Conservation (phyloP, 1,140 invertebrate genomes). For the Vanessa atalanta region DNA sequence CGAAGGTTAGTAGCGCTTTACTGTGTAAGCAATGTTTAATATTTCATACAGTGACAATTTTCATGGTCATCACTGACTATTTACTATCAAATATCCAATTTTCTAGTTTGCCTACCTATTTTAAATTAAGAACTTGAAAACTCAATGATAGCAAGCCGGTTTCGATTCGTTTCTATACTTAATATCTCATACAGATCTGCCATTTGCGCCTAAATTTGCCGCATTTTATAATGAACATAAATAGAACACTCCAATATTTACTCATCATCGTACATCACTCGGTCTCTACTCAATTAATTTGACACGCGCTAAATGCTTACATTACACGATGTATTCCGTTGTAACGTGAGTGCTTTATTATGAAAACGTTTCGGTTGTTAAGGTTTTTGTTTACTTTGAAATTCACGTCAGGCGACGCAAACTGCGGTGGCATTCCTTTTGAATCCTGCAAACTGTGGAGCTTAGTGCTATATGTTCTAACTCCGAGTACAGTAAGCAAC, state of each 20-base stretch:
- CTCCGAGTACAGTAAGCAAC: conserved; percentile 9
- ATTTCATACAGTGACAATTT: no score
- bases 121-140: no score
- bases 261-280: conserved; percentile 22
- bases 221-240: no score
- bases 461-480: conserved; percentile 27
- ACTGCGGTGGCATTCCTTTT: conserved; percentile 32
- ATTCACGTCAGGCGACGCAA: conserved; percentile 32
- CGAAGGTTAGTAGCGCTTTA: no score
- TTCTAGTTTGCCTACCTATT: no score
- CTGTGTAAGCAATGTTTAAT: no score
- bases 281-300: conserved; percentile 26
- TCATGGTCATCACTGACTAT: no score
- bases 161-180: no score
- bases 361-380: conserved; percentile 29
- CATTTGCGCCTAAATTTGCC: no score
- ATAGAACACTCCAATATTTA: background rate
- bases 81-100: no score
- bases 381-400: conserved; percentile 36
- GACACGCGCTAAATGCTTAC: conserved; percentile 13
- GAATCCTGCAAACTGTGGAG: conserved; percentile 33
- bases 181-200: no score
- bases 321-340: conserved; percentile 13
- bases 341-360: conserved; percentile 27
- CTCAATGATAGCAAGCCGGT: no score